These are phyloP conservation scores for Phoxinus phoxinus DNA, from an alignment of 2,113 vertebrate genomes.

Conservation along the genomic window DNA sequence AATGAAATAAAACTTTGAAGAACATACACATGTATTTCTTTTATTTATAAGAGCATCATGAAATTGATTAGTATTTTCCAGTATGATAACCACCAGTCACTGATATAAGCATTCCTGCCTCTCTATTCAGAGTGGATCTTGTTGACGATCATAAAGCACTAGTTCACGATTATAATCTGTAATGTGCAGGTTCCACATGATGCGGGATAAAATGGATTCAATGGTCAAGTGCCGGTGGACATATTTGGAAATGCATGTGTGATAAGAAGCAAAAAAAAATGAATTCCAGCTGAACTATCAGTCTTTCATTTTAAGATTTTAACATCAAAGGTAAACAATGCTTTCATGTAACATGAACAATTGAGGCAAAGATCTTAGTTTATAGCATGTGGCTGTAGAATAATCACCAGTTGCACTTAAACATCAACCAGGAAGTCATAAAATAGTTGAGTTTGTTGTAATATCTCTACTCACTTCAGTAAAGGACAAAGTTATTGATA, in stretches of 20 bases:
- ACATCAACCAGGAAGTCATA: not conserved
- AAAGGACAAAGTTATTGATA: slow-evolving; percentile 44
- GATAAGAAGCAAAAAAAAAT: not conserved
- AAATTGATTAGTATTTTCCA: not conserved
- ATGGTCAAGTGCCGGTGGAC: not conserved
- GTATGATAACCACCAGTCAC: not conserved
- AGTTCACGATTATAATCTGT: not conserved
- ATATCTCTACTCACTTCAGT: slow-evolving; percentile 29
- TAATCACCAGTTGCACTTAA: not conserved
- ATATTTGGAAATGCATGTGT: not conserved
- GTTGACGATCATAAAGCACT: too few relatives aligned
- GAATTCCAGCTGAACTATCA: not conserved
- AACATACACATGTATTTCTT: slow-evolving; percentile 57
- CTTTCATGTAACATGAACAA: slow-evolving; percentile 8
- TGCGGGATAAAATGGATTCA: not conserved
- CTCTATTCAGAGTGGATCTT: not conserved
- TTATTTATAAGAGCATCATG: slow-evolving; percentile 31
- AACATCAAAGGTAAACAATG: slow-evolving; percentile 19
- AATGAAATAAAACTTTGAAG: slow-evolving; percentile 80
- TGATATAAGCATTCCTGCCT: not conserved
- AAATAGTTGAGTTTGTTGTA: not conserved
- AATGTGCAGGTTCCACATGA: not conserved
- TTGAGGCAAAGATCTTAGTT: not conserved
- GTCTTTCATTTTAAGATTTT: not conserved
- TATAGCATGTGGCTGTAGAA: not conserved